Conservation (phyloP, 1,140 invertebrate genomes). For the Campoletis sonorensis region DNA sequence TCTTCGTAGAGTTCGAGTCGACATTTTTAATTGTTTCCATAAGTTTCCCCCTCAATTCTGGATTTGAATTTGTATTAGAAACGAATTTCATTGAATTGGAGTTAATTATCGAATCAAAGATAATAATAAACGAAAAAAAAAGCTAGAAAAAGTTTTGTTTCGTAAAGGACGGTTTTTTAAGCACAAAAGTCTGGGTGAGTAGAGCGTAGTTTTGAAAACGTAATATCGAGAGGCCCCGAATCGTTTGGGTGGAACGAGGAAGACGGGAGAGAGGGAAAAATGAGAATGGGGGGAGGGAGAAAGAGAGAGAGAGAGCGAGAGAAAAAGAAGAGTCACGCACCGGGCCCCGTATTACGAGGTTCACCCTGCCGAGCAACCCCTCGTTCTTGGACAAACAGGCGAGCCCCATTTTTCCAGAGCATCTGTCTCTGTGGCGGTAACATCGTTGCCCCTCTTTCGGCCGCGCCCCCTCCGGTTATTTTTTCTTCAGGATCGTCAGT, state of each 20-base stretch:
- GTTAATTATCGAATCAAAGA: no score
- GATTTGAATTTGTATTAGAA: no score
- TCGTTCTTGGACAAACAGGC: slow-evolving; percentile 37
- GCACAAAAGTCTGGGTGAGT: slow-evolving; percentile 1
- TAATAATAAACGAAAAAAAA: slow-evolving; percentile 5
- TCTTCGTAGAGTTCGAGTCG: no score
- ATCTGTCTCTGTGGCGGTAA: slow-evolving; percentile 42
- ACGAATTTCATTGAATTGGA: no score
- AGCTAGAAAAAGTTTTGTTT: no score
- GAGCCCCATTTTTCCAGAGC: slow-evolving; percentile 45
- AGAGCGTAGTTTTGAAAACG: background rate
- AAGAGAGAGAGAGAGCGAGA: background rate
- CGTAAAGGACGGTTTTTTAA: background rate
- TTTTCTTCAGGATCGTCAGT: slow-evolving; percentile 1
- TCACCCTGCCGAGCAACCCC: slow-evolving; percentile 57
- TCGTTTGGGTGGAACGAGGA: slow-evolving; percentile 35
- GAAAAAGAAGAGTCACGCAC: slow-evolving; percentile 47
- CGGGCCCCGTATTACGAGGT: slow-evolving; percentile 61
- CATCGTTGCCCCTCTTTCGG: background rate
- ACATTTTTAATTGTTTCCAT: no score
- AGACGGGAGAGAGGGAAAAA: background rate
- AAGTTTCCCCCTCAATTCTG: no score
- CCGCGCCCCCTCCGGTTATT: background rate
- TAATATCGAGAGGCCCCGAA: slow-evolving; percentile 39
- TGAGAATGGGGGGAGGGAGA: background rate